Conservation (phyloP, 2,113 vertebrate species). For the Dasyornis broadbenti region DNA sequence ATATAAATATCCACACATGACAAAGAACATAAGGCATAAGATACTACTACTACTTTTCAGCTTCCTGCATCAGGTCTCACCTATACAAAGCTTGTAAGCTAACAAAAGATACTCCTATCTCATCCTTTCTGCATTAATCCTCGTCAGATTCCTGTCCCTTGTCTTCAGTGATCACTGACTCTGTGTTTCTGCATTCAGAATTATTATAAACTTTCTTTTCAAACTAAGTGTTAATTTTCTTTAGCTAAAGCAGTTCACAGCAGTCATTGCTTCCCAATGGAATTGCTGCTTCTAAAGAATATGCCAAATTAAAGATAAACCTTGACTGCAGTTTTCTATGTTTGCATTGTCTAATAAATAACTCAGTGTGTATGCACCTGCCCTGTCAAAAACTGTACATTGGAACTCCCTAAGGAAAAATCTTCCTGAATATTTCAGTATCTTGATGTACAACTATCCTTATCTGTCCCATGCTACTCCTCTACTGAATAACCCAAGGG, state of each 20-base stretch:
- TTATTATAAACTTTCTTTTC: background rate
- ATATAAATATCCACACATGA: background rate
- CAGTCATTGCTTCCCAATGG: background rate
- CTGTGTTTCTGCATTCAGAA: background rate
- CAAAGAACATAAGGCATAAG: background rate
- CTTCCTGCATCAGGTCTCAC: background rate
- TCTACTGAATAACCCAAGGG: background rate
- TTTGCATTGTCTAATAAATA: constrained; percentile 45
- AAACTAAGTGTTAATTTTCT: background rate
- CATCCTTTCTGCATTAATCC: background rate
- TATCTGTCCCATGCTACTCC: background rate
- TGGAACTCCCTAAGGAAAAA: constrained; percentile 19
- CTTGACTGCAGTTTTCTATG: background rate
- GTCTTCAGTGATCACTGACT: background rate
- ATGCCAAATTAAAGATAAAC: constrained; percentile 6
- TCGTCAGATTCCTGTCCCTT: background rate
- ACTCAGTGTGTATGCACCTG: constrained; percentile 1
- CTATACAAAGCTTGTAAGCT: background rate
- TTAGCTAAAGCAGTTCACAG: background rate
- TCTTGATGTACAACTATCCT: background rate
- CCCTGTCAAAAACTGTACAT: background rate
- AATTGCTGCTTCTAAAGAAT: background rate
- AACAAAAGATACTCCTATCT: background rate
- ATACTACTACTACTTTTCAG: background rate
- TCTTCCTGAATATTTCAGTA: constrained; percentile 38